Evolutionary conservation across 2,113 vertebrate genomes (phyloP).

Genomic region (Laticauda laticaudata): DNA sequence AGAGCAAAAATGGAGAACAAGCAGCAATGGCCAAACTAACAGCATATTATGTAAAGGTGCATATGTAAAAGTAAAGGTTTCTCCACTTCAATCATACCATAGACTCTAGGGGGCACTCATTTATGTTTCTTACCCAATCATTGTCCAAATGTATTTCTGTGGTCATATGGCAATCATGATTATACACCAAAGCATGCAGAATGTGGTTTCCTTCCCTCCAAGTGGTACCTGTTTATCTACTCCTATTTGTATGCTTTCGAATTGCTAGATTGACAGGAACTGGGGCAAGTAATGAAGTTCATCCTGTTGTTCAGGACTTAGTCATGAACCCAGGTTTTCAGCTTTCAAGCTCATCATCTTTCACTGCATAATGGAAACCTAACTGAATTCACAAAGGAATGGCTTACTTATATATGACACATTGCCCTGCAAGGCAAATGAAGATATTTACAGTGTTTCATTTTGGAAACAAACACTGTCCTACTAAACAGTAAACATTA

Average conservation of each 20-base stretch:
- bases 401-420: neutral
- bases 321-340: neutral
- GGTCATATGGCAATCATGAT: neutral
- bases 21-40: neutral
- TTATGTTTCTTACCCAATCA: neutral
- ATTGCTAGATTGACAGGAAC: neutral
- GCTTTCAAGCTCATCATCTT: neutral
- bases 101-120: neutral
- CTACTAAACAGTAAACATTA: neutral
- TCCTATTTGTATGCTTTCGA: neutral
- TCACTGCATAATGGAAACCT: neutral
- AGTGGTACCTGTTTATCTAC: neutral
- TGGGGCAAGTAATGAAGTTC: neutral
- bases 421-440: neutral
- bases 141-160: neutral
- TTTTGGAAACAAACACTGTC: neutral
- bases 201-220: neutral
- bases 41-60: neutral
- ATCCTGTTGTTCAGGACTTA: neutral
- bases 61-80: neutral
- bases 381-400: neutral
- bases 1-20: neutral
- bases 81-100: neutral
- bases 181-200: neutral
- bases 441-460: neutral